A percentile compares a stretch with the other conserved stretches of the same genome.
Evolutionary conservation across 2,888 invertebrate genomes (phyloP).

Genomic region (Unio delphinus): DNA sequence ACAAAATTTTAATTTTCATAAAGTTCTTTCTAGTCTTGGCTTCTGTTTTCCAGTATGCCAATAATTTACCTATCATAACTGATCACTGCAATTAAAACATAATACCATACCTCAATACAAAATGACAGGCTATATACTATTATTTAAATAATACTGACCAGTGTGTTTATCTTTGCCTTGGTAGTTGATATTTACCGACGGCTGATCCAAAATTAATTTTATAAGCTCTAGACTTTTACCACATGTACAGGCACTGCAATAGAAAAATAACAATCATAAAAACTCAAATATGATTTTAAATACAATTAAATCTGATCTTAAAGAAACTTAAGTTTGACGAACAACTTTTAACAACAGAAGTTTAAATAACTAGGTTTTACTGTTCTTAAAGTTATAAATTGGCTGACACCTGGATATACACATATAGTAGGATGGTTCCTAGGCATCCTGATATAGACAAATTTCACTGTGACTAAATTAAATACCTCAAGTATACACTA

Average conservation of each 20-base stretch:
- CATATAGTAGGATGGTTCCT: too few species aligned
- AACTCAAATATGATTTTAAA: neutral
- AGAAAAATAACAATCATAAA: constrained; percentile 1
- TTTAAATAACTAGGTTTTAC: too few species aligned
- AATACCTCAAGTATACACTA: too few species aligned
- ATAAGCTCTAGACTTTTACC: constrained; percentile 72
- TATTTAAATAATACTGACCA: constrained; percentile 45
- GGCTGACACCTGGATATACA: too few species aligned
- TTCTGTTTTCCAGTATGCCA: too few species aligned
- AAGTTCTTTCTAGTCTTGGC: too few species aligned
- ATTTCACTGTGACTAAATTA: too few species aligned
- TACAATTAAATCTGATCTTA: neutral
- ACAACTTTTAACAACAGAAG: neutral
- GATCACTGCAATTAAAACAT: neutral
- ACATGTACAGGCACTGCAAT: constrained; percentile 71
- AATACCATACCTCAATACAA: neutral
- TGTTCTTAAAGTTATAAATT: too few species aligned
- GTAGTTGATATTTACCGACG: constrained; percentile 71
- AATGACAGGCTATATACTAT: neutral
- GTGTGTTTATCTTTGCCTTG: constrained; percentile 74
- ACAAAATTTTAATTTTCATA: too few species aligned
- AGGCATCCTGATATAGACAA: too few species aligned
- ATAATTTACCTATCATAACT: neutral
- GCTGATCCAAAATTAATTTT: constrained; percentile 71
- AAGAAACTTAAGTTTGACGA: neutral